Base-by-base conservation (phyloP, 2,888 invertebrate species). In the Cephus pulcher region DNA sequence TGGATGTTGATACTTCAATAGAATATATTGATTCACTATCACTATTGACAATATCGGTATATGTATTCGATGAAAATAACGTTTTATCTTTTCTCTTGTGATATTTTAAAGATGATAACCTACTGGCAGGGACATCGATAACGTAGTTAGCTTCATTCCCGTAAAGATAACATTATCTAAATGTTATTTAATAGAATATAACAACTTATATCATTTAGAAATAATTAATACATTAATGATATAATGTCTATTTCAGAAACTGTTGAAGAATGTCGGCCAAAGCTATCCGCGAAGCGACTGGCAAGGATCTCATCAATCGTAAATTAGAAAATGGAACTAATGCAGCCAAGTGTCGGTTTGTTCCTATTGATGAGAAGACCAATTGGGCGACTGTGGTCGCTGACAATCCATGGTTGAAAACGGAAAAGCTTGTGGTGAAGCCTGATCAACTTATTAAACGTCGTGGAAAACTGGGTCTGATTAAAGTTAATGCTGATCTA, bases 381-480 rank as follows among this genome's bases (percentile, higher is more conserved):
- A 93, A 96, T 76, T 97, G 97, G 96, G 93, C 95, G 68, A 94
- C 96, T 83, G 93, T 98, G 79, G 93, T 95, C 30, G 94, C 93
- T 23, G 94, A 95, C 79, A 94, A 98, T 90, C 96, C 98, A 33
- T 99, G 99, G 99, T 94, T 99, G 68, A 93, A 94, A 85, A 95
- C 94, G 80, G 95, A 96, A 92, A 96, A 96, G 92, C 93, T 99
- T 84, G 99, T 99, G 4, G 99, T 98, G n/a, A 99, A 99, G 91
- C 99, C 99, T 0, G 99, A 99, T 92, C 99, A 99, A 93, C 93
- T 99, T 92, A 99, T 99, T 91, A 99, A 99, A 92, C 94, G 99
- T 37, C 95, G 99, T 78, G 99, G 99, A 78, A 99, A 99, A 92
- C 94, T 99, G 78, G 99, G 99, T 0, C 93, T 99, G 76, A 98